phyloP scores from a whole-genome alignment of 1,140 invertebrate species.

The Heliconius hewitsoni region DNA sequence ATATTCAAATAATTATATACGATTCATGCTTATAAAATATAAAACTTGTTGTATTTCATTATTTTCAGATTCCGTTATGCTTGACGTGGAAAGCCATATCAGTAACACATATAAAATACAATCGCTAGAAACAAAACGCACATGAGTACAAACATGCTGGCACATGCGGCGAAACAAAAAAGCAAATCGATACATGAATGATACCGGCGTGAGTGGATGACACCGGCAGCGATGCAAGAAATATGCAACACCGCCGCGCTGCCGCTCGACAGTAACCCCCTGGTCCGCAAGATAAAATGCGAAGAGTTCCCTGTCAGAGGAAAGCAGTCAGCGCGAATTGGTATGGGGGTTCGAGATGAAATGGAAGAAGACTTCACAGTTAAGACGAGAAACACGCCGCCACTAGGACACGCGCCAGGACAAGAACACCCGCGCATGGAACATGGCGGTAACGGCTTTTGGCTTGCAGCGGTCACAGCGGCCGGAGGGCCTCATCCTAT shows the following conservation, averaged over 20 bases:
- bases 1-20: too few relatives aligned
- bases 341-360: conserved; percentile 78
- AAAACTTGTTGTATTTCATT: neutral
- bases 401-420: conserved; percentile 66
- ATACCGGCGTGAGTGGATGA: conserved; percentile 56
- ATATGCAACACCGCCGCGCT: conserved; percentile 80
- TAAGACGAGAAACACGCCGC: conserved; percentile 76
- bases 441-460: conserved; percentile 76
- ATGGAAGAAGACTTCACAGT: conserved; percentile 80
- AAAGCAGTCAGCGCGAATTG: conserved; percentile 69
- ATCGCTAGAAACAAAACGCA: conserved; percentile 31
- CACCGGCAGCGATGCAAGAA: conserved; percentile 79
- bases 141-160: conserved; percentile 61
- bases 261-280: conserved; percentile 78
- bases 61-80: conserved; percentile 54
- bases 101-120: conserved; percentile 24
- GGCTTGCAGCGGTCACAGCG: conserved; percentile 76
- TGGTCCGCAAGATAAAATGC: conserved; percentile 81
- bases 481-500: conserved; percentile 77
- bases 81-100: conserved; percentile 26
- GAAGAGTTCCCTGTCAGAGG: conserved; percentile 79
- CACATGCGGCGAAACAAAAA: conserved; percentile 56
- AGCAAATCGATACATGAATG: conserved; percentile 61
- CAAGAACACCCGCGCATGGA: conserved; percentile 70
- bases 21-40: too few relatives aligned